Percentiles rank a stretch among this genome's conserved stretches.
phyloP scores from a whole-genome alignment of 2,797 vertebrate genomes.

The Rhinogobio ventralis region DNA sequence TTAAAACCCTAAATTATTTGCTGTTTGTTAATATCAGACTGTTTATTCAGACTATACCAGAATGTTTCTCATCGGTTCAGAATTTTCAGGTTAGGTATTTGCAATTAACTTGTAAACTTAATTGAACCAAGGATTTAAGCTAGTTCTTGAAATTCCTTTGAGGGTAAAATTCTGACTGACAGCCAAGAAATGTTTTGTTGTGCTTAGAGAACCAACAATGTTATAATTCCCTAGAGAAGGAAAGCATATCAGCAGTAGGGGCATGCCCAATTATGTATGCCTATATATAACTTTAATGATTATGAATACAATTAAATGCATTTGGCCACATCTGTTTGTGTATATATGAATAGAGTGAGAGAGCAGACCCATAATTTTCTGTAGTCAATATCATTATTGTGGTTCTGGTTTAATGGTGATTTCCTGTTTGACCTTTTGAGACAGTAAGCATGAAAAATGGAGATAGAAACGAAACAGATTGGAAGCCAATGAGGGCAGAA shows the following conservation, averaged over 20 bases:
- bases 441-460: slow-evolving; percentile 38
- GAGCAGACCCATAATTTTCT: slow-evolving; percentile 35
- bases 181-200: slow-evolving; percentile 58
- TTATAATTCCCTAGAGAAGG: slow-evolving; percentile 24
- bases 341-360: background rate
- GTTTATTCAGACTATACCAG: background rate
- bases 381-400: slow-evolving; percentile 31
- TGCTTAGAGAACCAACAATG: slow-evolving; percentile 30
- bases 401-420: slow-evolving; percentile 28
- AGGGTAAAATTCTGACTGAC: slow-evolving; percentile 58
- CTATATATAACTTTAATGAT: background rate
- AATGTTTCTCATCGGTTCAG: background rate
- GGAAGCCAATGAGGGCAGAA: background rate
- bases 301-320: background rate
- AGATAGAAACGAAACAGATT: background rate
- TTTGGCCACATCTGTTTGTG: background rate
- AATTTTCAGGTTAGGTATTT: slow-evolving; percentile 24
- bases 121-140: slow-evolving; percentile 56
- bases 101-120: slow-evolving; percentile 35
- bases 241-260: slow-evolving; percentile 3
- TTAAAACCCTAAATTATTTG: background rate
- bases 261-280: background rate
- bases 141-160: slow-evolving; percentile 53
- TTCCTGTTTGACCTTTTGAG: slow-evolving; percentile 44
- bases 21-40: background rate